Base-by-base conservation (phyloP, 2,113 vertebrate species). In the Gasterosteus aculeatus region DNA sequence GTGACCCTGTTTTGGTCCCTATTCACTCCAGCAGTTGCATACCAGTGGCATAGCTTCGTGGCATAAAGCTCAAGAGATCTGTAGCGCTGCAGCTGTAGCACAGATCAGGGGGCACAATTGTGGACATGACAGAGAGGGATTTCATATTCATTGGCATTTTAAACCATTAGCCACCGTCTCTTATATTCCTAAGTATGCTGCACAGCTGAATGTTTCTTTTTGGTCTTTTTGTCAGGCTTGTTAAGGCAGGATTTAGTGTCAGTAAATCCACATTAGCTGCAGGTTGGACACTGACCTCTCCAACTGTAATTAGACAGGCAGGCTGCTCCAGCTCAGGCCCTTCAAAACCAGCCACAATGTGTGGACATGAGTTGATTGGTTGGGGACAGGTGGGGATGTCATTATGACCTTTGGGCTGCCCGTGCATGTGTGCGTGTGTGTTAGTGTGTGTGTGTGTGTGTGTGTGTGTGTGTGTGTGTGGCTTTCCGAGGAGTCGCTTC, bases 371-470 rank as follows among this genome's bases (percentile, higher is more conserved):
- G 78, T 22, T 94, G 93, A 93, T 89, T 51, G 77, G 80, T 86
- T 70, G 33, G 69, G 80, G 85, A 93, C 94, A 94, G 93, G 93
- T 94, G 94, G 84, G 67, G 87, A 85, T 92, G 87, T 85, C 91
- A 92, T 79, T 79, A 75, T 80, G 79, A 85, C 86, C 87, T 85
- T 89, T 77, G 64, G 72, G 59, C 59, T 69, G 64, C 42, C 62
- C 67, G 46, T 69, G 64, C 44, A 11, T 78, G 69, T 56, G 53
- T 76, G 73, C 67, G 74, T 58, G 69, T 57, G 66, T 62, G 72
- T 41, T n/a, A 42, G 60, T 44, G 38, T 62, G 60, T 42, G 19
- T 22, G 38, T 71, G 51, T 69, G 64, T 58, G 19, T 78, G 67
- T 54, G 51, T 76, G 49, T n/a, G n/a, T n/a, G n/a, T 69, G 60